Evolutionary conservation across 1,140 invertebrate species (phyloP).

Genomic region (Drosophila erecta): DNA sequence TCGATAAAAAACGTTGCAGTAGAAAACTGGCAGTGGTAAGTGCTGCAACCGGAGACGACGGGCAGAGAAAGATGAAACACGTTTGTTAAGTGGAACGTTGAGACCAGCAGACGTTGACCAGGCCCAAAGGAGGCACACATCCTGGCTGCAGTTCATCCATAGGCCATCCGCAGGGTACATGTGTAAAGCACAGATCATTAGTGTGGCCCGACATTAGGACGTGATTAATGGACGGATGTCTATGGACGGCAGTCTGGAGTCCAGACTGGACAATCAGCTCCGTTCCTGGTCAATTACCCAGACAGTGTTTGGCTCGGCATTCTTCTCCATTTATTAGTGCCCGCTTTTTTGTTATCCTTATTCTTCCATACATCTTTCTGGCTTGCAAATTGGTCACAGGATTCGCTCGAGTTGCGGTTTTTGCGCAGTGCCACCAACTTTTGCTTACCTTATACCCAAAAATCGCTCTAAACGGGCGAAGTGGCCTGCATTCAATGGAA

Average conservation of each 20-base stretch:
- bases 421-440: constrained; percentile 50
- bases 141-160: constrained; percentile 32
- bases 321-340: constrained; percentile 43
- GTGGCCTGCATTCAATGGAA: constrained; percentile 59
- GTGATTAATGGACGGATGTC: constrained; percentile 72
- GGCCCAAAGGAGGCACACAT: constrained; percentile 28
- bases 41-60: background rate
- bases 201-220: constrained; percentile 56
- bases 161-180: constrained; percentile 55
- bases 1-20: constrained; percentile 70
- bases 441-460: constrained; percentile 74
- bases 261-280: constrained; percentile 57
- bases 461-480: constrained; percentile 31
- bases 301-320: constrained; percentile 20
- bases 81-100: constrained; percentile 57
- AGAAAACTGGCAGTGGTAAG: constrained; percentile 13
- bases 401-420: constrained; percentile 71
- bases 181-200: constrained; percentile 80
- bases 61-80: constrained; percentile 60
- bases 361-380: constrained; percentile 30
- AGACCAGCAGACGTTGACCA: constrained; percentile 48
- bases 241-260: constrained; percentile 30
- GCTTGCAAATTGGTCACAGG: constrained; percentile 73
- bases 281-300: constrained; percentile 54
- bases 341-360: background rate